Percentiles rank a stretch among this genome's conserved stretches.
Conservation (phyloP, 2,113 vertebrate species). For the Chionomys nivalis region DNA sequence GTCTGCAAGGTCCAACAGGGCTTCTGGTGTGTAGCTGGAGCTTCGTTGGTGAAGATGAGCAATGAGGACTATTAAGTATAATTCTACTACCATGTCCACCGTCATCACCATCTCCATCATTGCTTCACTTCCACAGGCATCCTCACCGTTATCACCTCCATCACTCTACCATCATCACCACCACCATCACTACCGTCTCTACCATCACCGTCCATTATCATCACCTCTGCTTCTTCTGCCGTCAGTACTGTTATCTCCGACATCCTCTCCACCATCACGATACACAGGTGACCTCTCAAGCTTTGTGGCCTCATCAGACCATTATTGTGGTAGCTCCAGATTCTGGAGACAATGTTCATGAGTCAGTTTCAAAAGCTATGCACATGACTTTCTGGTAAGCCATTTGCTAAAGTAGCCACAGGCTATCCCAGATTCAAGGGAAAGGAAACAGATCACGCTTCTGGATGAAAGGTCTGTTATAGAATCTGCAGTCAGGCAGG, state of each 20-base stretch:
- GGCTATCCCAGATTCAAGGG: neutral
- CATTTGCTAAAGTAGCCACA: neutral
- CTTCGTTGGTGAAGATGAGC: neutral
- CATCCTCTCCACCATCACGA: no score
- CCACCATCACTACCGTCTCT: no score
- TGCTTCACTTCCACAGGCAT: neutral
- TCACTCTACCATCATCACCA: neutral
- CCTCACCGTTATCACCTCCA: neutral
- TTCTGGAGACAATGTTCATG: neutral
- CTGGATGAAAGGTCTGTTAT: neutral
- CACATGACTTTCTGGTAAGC: neutral
- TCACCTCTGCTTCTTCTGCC: neutral
- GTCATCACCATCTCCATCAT: neutral
- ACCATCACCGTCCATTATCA: neutral
- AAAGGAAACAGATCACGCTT: neutral
- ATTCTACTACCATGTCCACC: no score
- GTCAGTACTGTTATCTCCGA: neutral
- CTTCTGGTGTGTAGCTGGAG: neutral
- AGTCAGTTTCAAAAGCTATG: neutral
- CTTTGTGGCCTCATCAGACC: no score
- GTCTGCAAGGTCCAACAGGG: neutral
- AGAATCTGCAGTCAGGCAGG: neutral
- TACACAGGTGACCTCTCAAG: neutral
- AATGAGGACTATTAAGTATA: neutral
- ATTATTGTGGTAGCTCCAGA: neutral